Conservation (phyloP, 2,113 vertebrate genomes). For the Uria aalge region DNA sequence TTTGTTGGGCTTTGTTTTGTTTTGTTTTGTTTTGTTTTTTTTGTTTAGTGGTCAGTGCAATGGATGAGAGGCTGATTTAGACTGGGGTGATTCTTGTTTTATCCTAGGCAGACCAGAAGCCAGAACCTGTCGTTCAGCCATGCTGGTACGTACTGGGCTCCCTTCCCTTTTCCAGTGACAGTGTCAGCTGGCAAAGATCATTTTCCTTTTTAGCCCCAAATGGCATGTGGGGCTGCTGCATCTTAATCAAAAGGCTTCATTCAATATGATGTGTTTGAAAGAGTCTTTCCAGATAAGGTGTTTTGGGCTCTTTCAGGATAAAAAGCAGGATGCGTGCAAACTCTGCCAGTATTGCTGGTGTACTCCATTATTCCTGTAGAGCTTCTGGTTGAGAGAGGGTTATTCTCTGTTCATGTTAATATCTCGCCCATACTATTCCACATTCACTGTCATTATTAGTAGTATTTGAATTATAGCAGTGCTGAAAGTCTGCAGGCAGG, state of each 20-base stretch:
- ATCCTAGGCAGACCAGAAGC: background rate
- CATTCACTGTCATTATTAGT: background rate
- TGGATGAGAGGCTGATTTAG: background rate
- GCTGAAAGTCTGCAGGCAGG: constrained; percentile 25
- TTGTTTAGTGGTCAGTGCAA: background rate
- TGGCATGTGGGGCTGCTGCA: background rate
- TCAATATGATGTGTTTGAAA: background rate
- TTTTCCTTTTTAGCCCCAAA: background rate
- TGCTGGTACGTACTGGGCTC: rapidly evolving
- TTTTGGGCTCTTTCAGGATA: background rate
- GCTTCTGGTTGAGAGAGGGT: background rate
- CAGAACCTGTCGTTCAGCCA: background rate
- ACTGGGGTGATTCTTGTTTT: background rate
- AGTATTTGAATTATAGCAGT: constrained; percentile 25
- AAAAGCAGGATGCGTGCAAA: background rate
- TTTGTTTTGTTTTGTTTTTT: too few relatives aligned
- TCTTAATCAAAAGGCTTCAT: background rate
- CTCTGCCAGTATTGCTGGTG: background rate
- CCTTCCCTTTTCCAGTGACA: background rate
- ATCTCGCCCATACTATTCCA: background rate
- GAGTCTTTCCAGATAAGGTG: background rate
- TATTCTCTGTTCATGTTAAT: background rate
- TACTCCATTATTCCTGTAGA: background rate
- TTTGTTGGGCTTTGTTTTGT: background rate
- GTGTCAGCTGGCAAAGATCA: background rate